Evolutionary conservation across 35 echinoderm and acorn worm species (phyloP).

Genomic region (Patiria miniata): DNA sequence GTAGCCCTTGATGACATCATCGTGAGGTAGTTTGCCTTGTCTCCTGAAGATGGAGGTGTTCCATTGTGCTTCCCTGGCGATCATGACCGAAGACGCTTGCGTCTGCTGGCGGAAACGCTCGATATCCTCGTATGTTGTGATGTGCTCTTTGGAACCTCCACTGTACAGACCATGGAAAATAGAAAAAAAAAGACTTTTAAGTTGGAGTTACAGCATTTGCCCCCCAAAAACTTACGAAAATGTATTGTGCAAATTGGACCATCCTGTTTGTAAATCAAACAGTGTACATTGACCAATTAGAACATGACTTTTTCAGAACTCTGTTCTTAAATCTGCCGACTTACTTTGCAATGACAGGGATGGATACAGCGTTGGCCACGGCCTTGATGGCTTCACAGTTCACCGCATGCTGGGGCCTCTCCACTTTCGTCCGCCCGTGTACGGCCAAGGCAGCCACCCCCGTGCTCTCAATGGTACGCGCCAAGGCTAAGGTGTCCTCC

Average conservation of each 20-base stretch:
- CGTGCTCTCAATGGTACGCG: conserved; percentile 79
- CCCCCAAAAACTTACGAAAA: too few relatives aligned
- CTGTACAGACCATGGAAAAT: conserved; percentile 38
- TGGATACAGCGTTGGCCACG: conserved; percentile 44
- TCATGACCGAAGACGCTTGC: conserved; percentile 84
- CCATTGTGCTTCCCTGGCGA: conserved; percentile 95
- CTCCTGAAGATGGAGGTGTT: conserved; percentile 87
- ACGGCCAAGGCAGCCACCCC: conserved; percentile 83
- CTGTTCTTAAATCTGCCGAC: background rate
- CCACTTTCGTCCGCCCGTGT: conserved; percentile 80
- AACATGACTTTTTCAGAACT: too few relatives aligned
- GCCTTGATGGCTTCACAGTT: conserved; percentile 84
- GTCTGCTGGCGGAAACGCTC: conserved; percentile 58
- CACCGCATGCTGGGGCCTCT: conserved; percentile 73
- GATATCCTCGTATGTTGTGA: conserved; percentile 71
- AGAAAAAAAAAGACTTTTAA: too few relatives aligned
- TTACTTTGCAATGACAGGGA: conserved; percentile 95
- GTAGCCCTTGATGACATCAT: conserved; percentile 73
- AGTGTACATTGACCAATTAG: too few relatives aligned
- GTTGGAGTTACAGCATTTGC: too few relatives aligned
- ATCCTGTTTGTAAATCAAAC: too few relatives aligned
- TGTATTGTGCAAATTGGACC: too few relatives aligned
- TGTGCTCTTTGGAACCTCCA: conserved; percentile 86
- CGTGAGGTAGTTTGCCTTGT: conserved; percentile 65
- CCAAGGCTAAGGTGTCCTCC: conserved; percentile 85